Base-by-base conservation (phyloP, 2,888 invertebrate genomes). In the Parnassius apollo region DNA sequence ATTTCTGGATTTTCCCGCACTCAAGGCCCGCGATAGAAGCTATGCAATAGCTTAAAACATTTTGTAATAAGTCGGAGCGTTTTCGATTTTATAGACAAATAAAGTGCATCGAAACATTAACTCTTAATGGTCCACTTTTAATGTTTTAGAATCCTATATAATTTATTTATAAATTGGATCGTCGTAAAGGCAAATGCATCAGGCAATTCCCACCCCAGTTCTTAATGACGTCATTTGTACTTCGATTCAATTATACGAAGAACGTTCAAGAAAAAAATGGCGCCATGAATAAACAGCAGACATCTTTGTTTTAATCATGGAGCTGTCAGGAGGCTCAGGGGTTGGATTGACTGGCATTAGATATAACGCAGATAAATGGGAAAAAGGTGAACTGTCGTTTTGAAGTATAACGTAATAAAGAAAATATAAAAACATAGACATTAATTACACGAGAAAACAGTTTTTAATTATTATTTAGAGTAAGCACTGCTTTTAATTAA, bases 221-320 rank as follows among this genome's bases (percentile, higher is more conserved):
- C 59, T 52, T 52, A 57, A 62, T 62, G 52, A 62, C 57, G 54
- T 62, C 62, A 62, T 62, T 62, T 62, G 62, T 62, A 50, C 50
- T 18, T 45, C 51, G 56, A 54, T 62, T 58, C 62, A 58, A 58
- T 62, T 62, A 57, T 51, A 58, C 44, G 51, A 42, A 11, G 62
- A 62, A 18, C 22, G 51, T 49, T 57, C 53, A 42, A 58, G 58
- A 62, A 58, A 62, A 58, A 58, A 49, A 49, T 62, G 54, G 48
- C 62, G 57, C 48, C 54, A 13, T 42, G 57, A 58, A 55, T 46
- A 57, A 62, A 62, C 57, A 18, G 59, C 65, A 56, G 59, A 62
- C 65, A 60, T 65, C 65, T 67, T 67, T 67, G 62, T 67, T 67
- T 67, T 67, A 67, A 67, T 67, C 63, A 67, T 54, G 45, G 63